These are phyloP conservation scores for Aspidiotus rigidus DNA, from an alignment of 2,888 invertebrate species.

Conservation along the genomic window DNA sequence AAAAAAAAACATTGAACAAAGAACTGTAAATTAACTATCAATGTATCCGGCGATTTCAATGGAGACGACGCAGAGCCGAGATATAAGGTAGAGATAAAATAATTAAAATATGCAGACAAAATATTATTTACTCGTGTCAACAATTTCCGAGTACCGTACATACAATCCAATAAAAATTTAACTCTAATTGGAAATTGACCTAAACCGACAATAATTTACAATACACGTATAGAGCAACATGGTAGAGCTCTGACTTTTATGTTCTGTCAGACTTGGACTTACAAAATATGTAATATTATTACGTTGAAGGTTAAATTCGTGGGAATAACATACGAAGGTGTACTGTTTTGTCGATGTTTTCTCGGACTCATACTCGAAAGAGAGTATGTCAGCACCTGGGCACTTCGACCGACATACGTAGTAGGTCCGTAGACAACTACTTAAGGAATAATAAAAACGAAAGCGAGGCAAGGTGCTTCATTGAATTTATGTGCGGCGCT, in stretches of 20 bases:
- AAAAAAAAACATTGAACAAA: neutral
- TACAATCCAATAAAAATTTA: neutral
- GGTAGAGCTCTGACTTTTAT: constrained; percentile 5
- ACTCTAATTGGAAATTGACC: constrained; percentile 12
- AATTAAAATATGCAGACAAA: neutral
- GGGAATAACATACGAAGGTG: constrained; percentile 23
- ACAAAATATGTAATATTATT: constrained; percentile 23
- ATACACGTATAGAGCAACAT: neutral
- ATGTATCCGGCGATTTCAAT: neutral
- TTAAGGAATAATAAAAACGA: too few relatives aligned
- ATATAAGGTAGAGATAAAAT: too few relatives aligned
- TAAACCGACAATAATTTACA: neutral
- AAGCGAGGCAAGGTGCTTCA: too few relatives aligned
- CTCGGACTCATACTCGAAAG: too few relatives aligned
- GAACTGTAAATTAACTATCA: neutral
- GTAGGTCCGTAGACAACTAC: too few relatives aligned
- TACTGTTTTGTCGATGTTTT: constrained; percentile 1
- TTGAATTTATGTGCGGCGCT: too few relatives aligned
- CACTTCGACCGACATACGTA: too few relatives aligned
- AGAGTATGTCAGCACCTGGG: too few relatives aligned
- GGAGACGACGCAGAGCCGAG: neutral
- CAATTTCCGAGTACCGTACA: neutral
- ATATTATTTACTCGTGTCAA: neutral
- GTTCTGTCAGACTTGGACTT: constrained; percentile 8
- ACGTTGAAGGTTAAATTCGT: constrained; percentile 30